phyloP scores from a whole-genome alignment of 2,888 invertebrate genomes.

The Drosophila bunnanda region DNA sequence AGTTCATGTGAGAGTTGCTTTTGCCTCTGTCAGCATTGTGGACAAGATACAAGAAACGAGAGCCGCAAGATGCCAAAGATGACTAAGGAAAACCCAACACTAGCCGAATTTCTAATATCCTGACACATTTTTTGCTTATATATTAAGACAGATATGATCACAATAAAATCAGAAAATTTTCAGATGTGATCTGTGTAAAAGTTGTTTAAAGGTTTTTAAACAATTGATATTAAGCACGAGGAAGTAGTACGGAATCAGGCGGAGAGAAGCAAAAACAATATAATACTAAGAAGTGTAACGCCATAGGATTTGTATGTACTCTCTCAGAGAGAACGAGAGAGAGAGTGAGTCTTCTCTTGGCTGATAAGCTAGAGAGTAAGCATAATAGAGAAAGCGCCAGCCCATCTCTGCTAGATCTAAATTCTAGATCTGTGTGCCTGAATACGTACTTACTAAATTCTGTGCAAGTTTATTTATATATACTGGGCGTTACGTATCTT shows the following conservation, averaged over 20 bases:
- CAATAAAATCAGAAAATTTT: no score
- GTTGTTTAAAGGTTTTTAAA: neutral
- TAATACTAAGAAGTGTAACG: neutral
- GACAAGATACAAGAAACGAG: conserved; percentile 47
- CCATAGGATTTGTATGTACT: neutral
- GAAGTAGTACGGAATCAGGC: neutral
- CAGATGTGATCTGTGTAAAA: no score
- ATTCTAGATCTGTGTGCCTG: neutral
- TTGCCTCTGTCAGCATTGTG: conserved; percentile 62
- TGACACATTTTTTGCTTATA: neutral
- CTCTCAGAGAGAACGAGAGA: neutral
- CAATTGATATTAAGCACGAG: neutral
- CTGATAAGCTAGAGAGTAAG: neutral
- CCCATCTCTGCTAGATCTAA: neutral
- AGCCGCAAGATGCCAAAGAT: conserved; percentile 45
- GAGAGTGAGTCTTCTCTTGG: no score
- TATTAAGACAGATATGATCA: neutral
- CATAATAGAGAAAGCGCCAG: no score
- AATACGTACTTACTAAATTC: neutral
- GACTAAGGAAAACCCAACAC: conserved; percentile 50
- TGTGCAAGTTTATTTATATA: no score
- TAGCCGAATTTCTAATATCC: neutral
- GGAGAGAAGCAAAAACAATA: neutral
- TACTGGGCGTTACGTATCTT: neutral
- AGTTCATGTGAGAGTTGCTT: conserved; percentile 49